Evolutionary conservation across 2,888 invertebrate species (phyloP), one percentile per base, ranked within the genome.

Genomic region (Drosophila emarginata): DNA sequence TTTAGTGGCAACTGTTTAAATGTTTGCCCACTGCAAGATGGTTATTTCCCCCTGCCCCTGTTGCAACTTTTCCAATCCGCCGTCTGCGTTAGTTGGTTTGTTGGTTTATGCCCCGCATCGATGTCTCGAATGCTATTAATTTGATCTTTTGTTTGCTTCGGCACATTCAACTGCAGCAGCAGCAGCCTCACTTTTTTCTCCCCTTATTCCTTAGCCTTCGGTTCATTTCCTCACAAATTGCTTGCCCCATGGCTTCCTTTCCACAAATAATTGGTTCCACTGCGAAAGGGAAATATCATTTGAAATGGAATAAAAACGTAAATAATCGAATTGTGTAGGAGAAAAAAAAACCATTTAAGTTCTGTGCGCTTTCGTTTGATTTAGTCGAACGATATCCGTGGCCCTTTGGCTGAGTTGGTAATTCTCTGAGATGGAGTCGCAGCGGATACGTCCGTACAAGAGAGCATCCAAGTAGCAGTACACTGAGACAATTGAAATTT

Each of bases 291-390:
- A 82, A 86, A 88, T 83, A 87, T 77, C 80, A 80, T 86, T 80
- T 79, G 78, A 87, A 76, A 72, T 28, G 72, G 77, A 80, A 81
- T 80, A 88, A 72, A 87, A 72, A 87, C 74, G 72, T 72, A 80
- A 85, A 83, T 89, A 90, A 89, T 88, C 87, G 89, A 89, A 89
- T 90, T 87, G 86, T 77, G 75, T 74, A 84, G 82, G 45, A 21
- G 2, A 85, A 87, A 81, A 75, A 11, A 85, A 87, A 81, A 75
- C 70, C 68, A 81, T 84, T 72, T 64, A 64, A 66, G 28, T 15
- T 67, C 73, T 6, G 14, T 4, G 70, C 77, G 60, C 72, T 72
- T 74, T 79, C 59, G 64, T 71, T 64, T 78, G 67, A 72, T 72
- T 69, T 66, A 51, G 60, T 67, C 61, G 67, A 51, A 59, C 59